Evolutionary conservation across 2,888 invertebrate genomes (phyloP), one percentile per base, ranked within the genome.

Genomic region (Aethes cnicana): DNA sequence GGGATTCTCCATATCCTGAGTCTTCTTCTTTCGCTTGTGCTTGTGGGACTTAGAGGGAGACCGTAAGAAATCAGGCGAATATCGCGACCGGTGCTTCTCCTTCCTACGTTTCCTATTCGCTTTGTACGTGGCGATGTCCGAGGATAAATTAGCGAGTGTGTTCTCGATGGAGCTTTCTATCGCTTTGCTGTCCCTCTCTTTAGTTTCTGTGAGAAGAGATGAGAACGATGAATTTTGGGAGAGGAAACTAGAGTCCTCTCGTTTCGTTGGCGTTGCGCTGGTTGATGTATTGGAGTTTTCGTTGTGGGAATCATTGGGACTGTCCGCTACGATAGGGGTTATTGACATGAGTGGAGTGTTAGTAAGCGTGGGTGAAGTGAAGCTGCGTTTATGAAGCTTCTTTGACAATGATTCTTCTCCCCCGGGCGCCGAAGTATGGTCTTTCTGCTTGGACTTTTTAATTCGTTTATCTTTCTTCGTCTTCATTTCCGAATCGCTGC

Each of bases 11-110:
- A 92, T 80, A 66, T 94, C 94, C 54, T 94, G 90, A 55, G 92
- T 93, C 81, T 95, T 95, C 91, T 94, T 94, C 90, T 95, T 95
- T 57, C 95, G 91, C 69, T 95, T 95, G 28, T 95, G 91, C 71
- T 95, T 95, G 64, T 95, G 94, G 56, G 95, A 94, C 67, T 94
- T 95, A 1, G 91, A 92, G 1, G 93, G 92, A 1, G 92, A 91
- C 17, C 92, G 91, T 57, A 92, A 75, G 14, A 92, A 80, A 69
- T 94, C 94, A 0, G 94, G 94, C 0, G 94, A 94, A 66, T 95
- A 95, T 55, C 94, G 87, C 55, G 91, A 93, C 68, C 94, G 92
- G 66, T 95, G 95, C 65, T 95, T 95, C 65, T 95, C 95, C 76
- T 94, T 91, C 64, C 94, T 90, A 5, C 94, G 86, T 68, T 94